Base-by-base conservation (phyloP, 1,140 invertebrate species). In the Paraescarpia echinospica region DNA sequence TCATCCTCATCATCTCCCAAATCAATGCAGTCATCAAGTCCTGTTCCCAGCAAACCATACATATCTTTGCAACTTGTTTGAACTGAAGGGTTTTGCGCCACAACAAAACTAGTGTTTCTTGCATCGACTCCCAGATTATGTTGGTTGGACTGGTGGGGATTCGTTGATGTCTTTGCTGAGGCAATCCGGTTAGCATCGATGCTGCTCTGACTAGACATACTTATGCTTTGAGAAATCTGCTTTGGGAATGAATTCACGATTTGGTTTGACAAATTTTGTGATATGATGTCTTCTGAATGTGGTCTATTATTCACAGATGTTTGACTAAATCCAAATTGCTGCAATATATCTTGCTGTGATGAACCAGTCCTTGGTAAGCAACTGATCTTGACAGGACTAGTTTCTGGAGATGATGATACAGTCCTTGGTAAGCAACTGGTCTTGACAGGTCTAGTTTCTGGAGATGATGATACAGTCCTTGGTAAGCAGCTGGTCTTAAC, bases 1-100 rank as follows among this genome's bases (percentile, higher is more conserved):
- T 92, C 34, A 33, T 48, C 51, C n/a, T 92, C 92, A 92, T 9
- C 90, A 90, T 41, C 90, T 90, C 35, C 4, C 90, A 35, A 90
- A 90, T 35, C 90, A 90, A 90, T 35, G n/a, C n/a, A 90, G 9
- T 90, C 90, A 9, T 90, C 34, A 41, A 90, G 35, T 90, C 35
- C 90, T 14, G n/a, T 90, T 22, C 35, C 35, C 90, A 90, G n/a
- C 34, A 90, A 90, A 33, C 90, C 35, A 22, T 90, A 41, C 18
- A 33, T 90, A 22, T 90, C 90, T 27, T 33, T 33, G 34, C 90
- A 18, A 33, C 90, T 90, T 14, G 14, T n/a, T 1, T 90, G 9
- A 34, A 18, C 34, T 18, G 35, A 35, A 35, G n/a, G 35, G 35
- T 90, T 90, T 34, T 35, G 35, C 14, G 35, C 4, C 34, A 90